Evolutionary conservation across 2,888 invertebrate genomes (phyloP).

Genomic region (Andricus quercusramuli): DNA sequence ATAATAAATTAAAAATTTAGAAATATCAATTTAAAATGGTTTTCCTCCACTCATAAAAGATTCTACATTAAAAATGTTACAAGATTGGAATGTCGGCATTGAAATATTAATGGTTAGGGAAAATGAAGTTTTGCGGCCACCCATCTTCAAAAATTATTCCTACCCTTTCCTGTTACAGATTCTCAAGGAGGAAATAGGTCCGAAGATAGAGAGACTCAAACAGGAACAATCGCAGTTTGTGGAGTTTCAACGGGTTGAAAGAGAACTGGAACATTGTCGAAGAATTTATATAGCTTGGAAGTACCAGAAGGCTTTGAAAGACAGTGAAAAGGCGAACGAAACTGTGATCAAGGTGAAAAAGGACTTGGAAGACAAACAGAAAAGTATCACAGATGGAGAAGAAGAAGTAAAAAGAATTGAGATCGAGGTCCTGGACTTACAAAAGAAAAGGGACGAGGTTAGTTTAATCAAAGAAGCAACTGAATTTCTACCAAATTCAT

Average conservation of each 20-base stretch:
- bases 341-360: constrained; percentile 81
- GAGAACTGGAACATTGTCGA: constrained; percentile 91
- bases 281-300: constrained; percentile 88
- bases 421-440: constrained; percentile 82
- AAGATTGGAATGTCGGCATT: too few species aligned
- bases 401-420: constrained; percentile 81
- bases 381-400: constrained; percentile 81
- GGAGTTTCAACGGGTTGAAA: constrained; percentile 91
- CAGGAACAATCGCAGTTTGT: constrained; percentile 91
- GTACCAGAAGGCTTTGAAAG: constrained; percentile 81
- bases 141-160: background rate
- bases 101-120: too few species aligned
- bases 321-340: constrained; percentile 80
- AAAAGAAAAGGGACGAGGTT: constrained; percentile 85
- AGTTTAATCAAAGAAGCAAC: constrained; percentile 58
- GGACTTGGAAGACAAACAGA: constrained; percentile 81
- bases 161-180: constrained; percentile 78
- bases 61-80: too few species aligned
- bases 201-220: constrained; percentile 91
- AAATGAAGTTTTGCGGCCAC: too few species aligned
- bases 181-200: constrained; percentile 92
- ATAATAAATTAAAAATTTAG: too few species aligned
- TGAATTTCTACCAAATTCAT: background rate
- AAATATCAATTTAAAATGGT: too few species aligned
- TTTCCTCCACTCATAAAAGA: too few species aligned